Percentiles rank a stretch among this genome's conserved stretches.
phyloP scores from a whole-genome alignment of 1,140 invertebrate species.

The Drosophila oshimai region DNA sequence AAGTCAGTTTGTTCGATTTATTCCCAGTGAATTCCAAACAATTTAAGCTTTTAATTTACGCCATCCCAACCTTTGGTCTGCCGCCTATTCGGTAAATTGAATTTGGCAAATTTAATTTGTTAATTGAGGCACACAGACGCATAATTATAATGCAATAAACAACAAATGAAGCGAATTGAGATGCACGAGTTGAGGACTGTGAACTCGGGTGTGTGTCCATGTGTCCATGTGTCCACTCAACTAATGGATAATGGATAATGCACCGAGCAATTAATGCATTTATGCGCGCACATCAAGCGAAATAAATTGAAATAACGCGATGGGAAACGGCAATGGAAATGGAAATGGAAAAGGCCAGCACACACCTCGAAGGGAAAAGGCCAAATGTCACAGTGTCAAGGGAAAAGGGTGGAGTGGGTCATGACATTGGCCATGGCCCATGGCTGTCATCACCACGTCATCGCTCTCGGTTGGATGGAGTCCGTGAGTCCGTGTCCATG shows the following conservation, averaged over 20 bases:
- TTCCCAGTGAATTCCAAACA: too few relatives aligned
- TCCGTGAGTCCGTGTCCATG: not conserved
- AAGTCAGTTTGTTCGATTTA: too few relatives aligned
- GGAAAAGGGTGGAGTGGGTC: not conserved
- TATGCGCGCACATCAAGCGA: conserved; percentile 54
- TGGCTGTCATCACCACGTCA: conserved; percentile 22
- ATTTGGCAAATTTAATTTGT: conserved; percentile 72
- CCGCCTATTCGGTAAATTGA: conserved; percentile 42
- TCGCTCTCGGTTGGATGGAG: conserved; percentile 1
- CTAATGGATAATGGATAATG: conserved; percentile 80
- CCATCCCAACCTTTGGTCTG: conserved; percentile 15
- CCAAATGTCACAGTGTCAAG: conserved; percentile 55
- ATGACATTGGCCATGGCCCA: conserved; percentile 7
- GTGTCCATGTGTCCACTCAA: conserved; percentile 36
- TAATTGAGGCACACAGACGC: conserved; percentile 52
- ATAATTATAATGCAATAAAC: conserved; percentile 64
- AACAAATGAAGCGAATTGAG: conserved; percentile 49
- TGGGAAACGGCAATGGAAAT: too few relatives aligned
- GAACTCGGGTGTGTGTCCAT: conserved; percentile 9
- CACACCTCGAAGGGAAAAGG: conserved; percentile 8
- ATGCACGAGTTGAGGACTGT: conserved; percentile 10
- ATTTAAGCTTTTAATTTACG: conserved; percentile 32
- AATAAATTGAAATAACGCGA: conserved; percentile 54
- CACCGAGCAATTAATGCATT: conserved; percentile 71
- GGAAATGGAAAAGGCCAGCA: conserved; percentile 22